A percentile compares a stretch with the other conserved stretches of the same genome.
phyloP scores from a whole-genome alignment of 2,797 vertebrate species.

The Crossoptilon crossoptilon region DNA sequence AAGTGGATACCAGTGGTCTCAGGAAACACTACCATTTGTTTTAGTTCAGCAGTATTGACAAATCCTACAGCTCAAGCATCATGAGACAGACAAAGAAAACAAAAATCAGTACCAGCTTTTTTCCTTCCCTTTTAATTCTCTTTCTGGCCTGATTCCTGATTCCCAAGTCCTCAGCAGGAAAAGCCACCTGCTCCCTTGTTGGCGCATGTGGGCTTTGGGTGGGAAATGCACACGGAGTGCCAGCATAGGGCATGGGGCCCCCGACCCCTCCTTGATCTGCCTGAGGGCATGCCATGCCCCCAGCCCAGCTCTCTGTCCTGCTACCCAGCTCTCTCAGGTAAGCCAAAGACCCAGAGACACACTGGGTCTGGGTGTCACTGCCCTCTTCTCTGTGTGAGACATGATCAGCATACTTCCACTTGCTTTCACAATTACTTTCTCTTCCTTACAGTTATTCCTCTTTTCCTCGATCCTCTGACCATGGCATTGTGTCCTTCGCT shows the following conservation, averaged over 20 bases:
- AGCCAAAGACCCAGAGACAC: neutral
- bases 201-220: neutral
- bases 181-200: conserved; percentile 28
- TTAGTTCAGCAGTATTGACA: neutral
- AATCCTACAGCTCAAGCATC: conserved; percentile 34
- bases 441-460: neutral
- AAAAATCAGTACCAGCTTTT: neutral
- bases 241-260: neutral
- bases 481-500: neutral
- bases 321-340: conserved; percentile 18
- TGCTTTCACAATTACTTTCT: neutral
- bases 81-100: conserved; percentile 12
- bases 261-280: neutral
- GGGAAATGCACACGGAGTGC: conserved; percentile 51
- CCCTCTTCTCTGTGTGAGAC: neutral
- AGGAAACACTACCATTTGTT: neutral
- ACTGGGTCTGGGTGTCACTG: neutral
- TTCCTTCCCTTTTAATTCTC: neutral
- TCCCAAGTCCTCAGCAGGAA: conserved; percentile 37
- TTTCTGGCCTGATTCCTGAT: conserved; percentile 4
- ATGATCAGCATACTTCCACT: neutral
- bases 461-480: neutral
- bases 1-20: neutral
- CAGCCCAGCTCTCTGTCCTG: neutral
- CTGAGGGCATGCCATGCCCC: neutral